phyloP scores from a whole-genome alignment of 2,113 vertebrate species.

The Oreotragus oreotragus region DNA sequence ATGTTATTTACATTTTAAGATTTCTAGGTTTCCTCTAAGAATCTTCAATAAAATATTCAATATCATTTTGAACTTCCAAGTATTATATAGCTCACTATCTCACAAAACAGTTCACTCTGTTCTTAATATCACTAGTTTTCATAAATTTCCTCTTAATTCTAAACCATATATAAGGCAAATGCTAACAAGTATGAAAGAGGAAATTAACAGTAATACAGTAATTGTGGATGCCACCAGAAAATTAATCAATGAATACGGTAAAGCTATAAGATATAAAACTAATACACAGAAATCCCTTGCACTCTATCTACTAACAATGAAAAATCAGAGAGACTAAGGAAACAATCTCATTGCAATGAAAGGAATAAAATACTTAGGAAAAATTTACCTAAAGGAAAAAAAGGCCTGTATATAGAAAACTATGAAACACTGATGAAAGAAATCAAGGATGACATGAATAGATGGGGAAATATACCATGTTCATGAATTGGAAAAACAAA shows the following conservation, averaged over 20 bases:
- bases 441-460: background rate
- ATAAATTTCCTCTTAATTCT: background rate
- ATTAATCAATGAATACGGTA: background rate
- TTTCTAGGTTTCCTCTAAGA: background rate
- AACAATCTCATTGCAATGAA: background rate
- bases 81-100: background rate
- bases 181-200: background rate
- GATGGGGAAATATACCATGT: background rate
- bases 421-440: background rate
- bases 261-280: background rate
- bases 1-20: background rate
- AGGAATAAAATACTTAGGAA: background rate
- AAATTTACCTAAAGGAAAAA: background rate
- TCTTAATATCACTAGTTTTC: background rate
- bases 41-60: background rate
- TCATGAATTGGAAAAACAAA: background rate
- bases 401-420: background rate
- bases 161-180: background rate
- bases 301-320: background rate
- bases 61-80: background rate
- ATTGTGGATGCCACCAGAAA: background rate
- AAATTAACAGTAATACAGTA: background rate
- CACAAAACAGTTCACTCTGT: background rate
- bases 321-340: background rate
- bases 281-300: background rate